Base-by-base conservation (phyloP, 2,888 invertebrate species). In the Blera fallax region DNA sequence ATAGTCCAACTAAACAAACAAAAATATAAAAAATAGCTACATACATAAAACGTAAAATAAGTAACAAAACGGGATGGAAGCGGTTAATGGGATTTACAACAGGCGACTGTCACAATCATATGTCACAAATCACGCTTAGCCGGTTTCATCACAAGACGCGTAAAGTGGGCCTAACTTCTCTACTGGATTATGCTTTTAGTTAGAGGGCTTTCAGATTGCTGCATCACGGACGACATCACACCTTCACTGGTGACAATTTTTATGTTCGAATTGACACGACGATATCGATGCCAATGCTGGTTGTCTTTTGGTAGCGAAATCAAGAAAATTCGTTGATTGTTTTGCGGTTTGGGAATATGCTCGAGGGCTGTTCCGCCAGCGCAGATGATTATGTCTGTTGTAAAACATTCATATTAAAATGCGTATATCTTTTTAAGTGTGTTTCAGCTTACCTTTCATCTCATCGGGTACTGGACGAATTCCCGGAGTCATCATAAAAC, bases 161-260 rank as follows among this genome's bases (percentile, higher is more conserved):
- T 4, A 0, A 10, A 11, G 11, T 29, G 18, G 1, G 2, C 34
- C 2, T 21, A 18, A 1, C 40, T 3, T 11, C 50, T 34, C 40
- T 50, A 72, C 24, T 60, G 48, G n/a, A 64, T 65, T 5, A 62
- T 40, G 60, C 67, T 80, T 29, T 56, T 67, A 7, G 16, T 45
- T 1, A 89, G 78, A 2, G 87, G 79, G 3, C 50, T 64, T 34
- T 87, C 62, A 11, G 62, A 77, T 70, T 90, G 90, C 29, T 89
- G 89, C 88, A 90, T 88, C 34, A 90, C 87, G 4, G 89, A 77
- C 1, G 88, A 64, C 88, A 90, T 89, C n/a, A 90, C 83, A 21
- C 89, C 89, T 52, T 89, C 89, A 6, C 88, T 88, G 50, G 87
- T 87, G 3, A 89, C 87, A 50, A 89, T 89, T 5, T 83, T 58